Evolutionary conservation across 2,113 vertebrate genomes (phyloP).

Genomic region (Athene cunicularia): DNA sequence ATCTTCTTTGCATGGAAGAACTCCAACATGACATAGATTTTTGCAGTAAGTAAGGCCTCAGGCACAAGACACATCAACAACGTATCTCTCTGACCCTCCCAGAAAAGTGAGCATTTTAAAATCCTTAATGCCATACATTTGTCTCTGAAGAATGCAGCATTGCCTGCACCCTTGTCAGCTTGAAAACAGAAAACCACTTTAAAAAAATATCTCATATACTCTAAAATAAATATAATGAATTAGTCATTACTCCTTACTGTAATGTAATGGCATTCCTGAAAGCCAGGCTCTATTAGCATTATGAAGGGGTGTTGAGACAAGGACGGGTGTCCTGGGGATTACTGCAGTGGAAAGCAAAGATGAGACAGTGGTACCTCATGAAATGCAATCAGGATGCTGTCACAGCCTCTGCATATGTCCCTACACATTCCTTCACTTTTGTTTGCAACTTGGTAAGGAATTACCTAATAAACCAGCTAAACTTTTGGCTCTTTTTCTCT

Average conservation of each 20-base stretch:
- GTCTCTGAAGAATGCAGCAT: background rate
- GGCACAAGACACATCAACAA: background rate
- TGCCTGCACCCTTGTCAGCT: background rate
- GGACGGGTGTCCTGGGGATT: background rate
- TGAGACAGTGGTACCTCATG: background rate
- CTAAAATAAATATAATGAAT: constrained; percentile 15
- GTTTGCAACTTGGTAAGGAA: background rate
- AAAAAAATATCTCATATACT: constrained; percentile 13
- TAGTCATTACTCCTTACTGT: background rate
- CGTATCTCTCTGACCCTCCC: background rate
- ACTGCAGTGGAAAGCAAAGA: background rate
- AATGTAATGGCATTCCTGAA: background rate
- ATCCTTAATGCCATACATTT: background rate
- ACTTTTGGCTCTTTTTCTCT: background rate
- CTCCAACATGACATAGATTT: background rate
- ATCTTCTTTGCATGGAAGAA: background rate
- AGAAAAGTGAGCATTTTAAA: background rate
- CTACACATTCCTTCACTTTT: background rate
- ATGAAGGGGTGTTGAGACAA: background rate
- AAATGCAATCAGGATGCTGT: background rate
- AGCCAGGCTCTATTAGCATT: background rate
- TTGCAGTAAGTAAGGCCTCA: background rate
- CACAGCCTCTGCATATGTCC: background rate
- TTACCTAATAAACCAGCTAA: background rate
- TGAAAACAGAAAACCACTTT: constrained; percentile 3